Percentiles rank a stretch among this genome's conserved stretches.
Evolutionary conservation across 2,797 vertebrate genomes (phyloP).

Genomic region (Pangasius sanitwongsei): DNA sequence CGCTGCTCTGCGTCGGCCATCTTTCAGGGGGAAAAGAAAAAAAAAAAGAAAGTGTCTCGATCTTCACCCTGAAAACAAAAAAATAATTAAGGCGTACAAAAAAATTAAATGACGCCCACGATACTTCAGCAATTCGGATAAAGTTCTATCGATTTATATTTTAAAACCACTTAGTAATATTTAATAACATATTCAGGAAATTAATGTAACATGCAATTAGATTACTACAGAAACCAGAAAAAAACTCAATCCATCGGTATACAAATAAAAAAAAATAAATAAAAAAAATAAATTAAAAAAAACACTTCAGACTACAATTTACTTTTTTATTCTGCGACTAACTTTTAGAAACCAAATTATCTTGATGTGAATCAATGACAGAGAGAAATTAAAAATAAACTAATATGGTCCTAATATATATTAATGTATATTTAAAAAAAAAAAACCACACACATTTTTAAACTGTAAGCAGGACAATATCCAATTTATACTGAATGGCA

Average conservation of each 20-base stretch:
- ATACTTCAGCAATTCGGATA: not conserved
- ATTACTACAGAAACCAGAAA: not conserved
- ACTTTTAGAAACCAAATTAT: not conserved
- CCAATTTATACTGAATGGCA: not conserved
- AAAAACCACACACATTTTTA: not conserved
- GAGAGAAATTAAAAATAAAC: not conserved
- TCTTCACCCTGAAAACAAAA: conserved; percentile 41
- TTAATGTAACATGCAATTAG: not conserved
- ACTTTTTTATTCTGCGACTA: not conserved
- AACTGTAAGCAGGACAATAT: not conserved
- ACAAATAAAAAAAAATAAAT: too few relatives aligned
- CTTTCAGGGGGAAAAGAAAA: conserved; percentile 46
- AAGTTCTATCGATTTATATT: not conserved
- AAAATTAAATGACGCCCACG: not conserved
- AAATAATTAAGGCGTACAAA: not conserved
- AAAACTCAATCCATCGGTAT: not conserved
- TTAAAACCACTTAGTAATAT: not conserved
- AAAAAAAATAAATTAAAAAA: not conserved
- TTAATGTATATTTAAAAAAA: too few relatives aligned
- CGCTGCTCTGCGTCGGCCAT: conserved; percentile 78
- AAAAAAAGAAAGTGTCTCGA: not conserved
- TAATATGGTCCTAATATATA: not conserved
- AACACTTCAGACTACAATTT: not conserved
- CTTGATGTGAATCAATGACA: not conserved
- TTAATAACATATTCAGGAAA: not conserved